These are phyloP conservation scores for Cossypha caffra DNA, from an alignment of 2,797 vertebrate genomes.

Conservation along the genomic window DNA sequence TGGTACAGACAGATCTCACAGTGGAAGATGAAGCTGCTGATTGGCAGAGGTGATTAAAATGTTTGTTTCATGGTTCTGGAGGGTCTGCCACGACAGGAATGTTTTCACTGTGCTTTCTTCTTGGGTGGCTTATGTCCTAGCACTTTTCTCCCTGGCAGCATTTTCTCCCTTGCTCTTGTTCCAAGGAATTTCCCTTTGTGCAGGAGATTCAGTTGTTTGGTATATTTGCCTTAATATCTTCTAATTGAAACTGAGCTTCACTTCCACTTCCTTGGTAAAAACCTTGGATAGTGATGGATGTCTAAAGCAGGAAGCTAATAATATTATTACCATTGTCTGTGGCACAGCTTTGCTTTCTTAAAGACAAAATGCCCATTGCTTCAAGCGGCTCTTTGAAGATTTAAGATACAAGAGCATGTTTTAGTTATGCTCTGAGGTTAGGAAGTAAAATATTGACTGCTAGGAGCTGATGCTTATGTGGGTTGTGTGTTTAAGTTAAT, in stretches of 20 bases:
- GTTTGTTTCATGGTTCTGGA: background rate
- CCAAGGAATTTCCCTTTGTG: background rate
- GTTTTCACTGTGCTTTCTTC: background rate
- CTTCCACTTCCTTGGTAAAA: slow-evolving; percentile 29
- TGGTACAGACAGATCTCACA: slow-evolving; percentile 83
- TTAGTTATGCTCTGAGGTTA: background rate
- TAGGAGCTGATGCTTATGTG: background rate
- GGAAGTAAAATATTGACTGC: background rate
- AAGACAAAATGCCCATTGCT: background rate
- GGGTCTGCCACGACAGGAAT: background rate
- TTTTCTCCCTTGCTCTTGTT: background rate
- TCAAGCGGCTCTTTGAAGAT: background rate
- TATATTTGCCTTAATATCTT: slow-evolving; percentile 13
- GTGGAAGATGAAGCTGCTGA: slow-evolving; percentile 75
- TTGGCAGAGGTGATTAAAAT: slow-evolving; percentile 79
- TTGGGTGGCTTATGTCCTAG: background rate
- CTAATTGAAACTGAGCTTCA: slow-evolving; percentile 35
- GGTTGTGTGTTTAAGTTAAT: background rate
- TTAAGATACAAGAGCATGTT: rapidly evolving
- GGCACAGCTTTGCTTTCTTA: background rate
- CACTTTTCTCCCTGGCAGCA: background rate
- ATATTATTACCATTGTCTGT: background rate
- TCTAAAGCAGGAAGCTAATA: background rate
- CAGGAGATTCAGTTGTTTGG: background rate
- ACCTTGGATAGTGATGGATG: background rate